phyloP scores from a whole-genome alignment of 2,797 vertebrate species.

The Thunnus albacares region DNA sequence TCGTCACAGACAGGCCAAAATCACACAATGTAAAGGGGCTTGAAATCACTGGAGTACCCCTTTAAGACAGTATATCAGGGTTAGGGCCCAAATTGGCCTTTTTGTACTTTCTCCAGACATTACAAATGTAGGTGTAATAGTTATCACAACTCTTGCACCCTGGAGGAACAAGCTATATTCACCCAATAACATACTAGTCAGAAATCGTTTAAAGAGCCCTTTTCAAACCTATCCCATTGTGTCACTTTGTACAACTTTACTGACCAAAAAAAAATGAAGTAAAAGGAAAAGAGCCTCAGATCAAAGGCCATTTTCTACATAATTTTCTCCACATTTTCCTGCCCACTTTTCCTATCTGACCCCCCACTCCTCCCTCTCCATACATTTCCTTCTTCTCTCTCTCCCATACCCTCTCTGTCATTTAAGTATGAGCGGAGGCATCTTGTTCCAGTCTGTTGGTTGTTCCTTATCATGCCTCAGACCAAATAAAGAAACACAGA shows the following conservation, averaged over 20 bases:
- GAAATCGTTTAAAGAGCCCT: conserved; percentile 5
- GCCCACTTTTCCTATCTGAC: neutral
- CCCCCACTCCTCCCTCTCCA: neutral
- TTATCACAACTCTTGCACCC: neutral
- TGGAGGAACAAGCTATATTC: neutral
- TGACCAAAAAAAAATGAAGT: neutral
- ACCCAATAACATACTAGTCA: neutral
- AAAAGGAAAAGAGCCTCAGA: neutral
- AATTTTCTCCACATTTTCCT: neutral
- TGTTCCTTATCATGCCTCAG: conserved; percentile 58
- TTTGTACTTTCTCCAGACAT: neutral
- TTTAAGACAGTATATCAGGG: neutral
- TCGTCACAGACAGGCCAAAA: no score
- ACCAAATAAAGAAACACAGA: conserved; percentile 61
- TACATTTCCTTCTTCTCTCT: neutral
- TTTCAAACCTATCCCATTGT: neutral
- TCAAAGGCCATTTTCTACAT: neutral
- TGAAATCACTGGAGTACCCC: neutral
- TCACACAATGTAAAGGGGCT: no score
- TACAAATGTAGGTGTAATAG: neutral
- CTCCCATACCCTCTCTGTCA: neutral
- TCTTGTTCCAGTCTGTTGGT: conserved; percentile 59
- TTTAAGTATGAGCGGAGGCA: conserved; percentile 18
- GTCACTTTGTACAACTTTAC: conserved; percentile 4
- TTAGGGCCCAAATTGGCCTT: neutral